Percentiles rank a stretch among this genome's conserved stretches.
These are phyloP conservation scores for Campoplex capitator DNA, from an alignment of 2,888 invertebrate species.

Conservation along the genomic window DNA sequence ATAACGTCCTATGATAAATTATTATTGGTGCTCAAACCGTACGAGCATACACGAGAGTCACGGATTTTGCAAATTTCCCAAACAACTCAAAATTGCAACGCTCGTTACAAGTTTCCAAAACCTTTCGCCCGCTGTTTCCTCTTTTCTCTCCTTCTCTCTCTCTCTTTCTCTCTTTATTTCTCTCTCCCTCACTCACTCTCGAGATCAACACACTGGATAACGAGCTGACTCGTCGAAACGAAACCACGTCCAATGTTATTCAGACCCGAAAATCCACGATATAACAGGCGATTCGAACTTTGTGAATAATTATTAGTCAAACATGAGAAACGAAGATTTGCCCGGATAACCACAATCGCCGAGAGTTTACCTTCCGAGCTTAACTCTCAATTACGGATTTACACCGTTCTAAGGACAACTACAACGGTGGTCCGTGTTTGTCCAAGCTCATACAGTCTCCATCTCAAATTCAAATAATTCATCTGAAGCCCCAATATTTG, in stretches of 20 bases:
- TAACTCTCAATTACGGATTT: constrained; percentile 14
- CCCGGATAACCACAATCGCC: constrained; percentile 2
- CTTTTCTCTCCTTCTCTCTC: not conserved
- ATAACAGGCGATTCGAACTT: constrained; percentile 38
- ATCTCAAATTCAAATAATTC: not conserved
- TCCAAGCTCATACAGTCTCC: not conserved
- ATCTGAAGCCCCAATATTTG: not conserved
- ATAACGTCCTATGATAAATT: constrained; percentile 21
- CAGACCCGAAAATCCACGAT: not conserved
- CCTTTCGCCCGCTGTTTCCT: constrained; percentile 1
- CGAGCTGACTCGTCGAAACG: constrained; percentile 59
- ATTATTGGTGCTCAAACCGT: constrained; percentile 7
- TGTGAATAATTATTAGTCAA: constrained; percentile 57
- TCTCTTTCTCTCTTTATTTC: not conserved
- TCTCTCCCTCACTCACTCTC: not conserved
- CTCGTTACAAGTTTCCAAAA: constrained; percentile 36
- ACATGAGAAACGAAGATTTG: constrained; percentile 40
- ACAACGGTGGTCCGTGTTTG: not conserved
- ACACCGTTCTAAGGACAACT: not conserved
- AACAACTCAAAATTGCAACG: constrained; percentile 34
- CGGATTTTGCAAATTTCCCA: constrained; percentile 52
- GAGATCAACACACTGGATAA: constrained; percentile 49
- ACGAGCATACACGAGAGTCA: constrained; percentile 22
- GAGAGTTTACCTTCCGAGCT: not conserved
- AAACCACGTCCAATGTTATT: constrained; percentile 15